Base-by-base conservation (phyloP, 2,113 vertebrate genomes). In the Nannospalax galili region DNA sequence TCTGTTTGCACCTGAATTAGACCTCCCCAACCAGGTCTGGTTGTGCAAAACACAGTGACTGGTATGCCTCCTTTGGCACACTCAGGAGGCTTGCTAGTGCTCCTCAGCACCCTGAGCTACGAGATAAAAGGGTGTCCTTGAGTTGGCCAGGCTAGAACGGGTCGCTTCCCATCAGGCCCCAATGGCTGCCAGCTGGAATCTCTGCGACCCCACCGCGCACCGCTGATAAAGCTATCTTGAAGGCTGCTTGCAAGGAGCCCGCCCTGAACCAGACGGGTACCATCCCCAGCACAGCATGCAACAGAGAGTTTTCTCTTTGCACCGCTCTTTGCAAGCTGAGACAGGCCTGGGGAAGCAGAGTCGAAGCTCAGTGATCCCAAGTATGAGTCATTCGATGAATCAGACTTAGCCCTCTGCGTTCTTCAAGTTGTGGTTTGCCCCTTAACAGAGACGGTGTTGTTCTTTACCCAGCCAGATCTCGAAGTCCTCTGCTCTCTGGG, bases 301-400 rank as follows among this genome's bases (percentile, higher is more conserved):
- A 94, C 37, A 93, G 95, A 96, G 95, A 97, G 88, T 92, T 92
- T 87, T 91, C 87, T 45, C 62, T 84, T 77, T 93, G 22, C 40
- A 30, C 93, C 72, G 84, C 94, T 91, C 81, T 96, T 78, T 92
- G 62, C 98, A 98, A 98, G 98, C 96, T 4, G 11, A 35, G 75
- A 95, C 98, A 98, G 40, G 98, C 97, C 96, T 20, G 19, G 82
- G 94, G 96, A 80, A 89, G 91, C 85, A 52, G 0, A 88, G 91
- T 42, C 70, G 88, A 96, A 89, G 97, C 96, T 0, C 94, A 88
- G 84, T 80, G 91, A 94, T 97, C 93, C 91, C 86, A 98, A 90
- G 97, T 97, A 22, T 98, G 98, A 98, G 97, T 98, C 98, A 98
- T 45, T 90, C 80, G 92, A 96, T 98, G 98, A 98, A 97, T 98